These are phyloP conservation scores for Sinotaia quadrata DNA, from an alignment of 2,888 invertebrate species.

Conservation along the genomic window DNA sequence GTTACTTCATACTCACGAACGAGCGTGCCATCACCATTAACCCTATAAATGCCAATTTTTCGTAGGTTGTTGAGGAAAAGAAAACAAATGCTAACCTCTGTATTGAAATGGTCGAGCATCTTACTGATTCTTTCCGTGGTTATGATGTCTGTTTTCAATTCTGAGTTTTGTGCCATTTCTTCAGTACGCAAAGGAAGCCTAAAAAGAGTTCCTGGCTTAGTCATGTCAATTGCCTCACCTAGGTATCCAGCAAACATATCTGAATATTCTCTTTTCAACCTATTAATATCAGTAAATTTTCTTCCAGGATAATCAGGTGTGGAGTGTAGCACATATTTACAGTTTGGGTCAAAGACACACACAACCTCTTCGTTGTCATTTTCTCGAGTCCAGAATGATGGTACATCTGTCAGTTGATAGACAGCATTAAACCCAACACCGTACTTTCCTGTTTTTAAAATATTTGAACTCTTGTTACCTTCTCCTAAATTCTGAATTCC, in stretches of 20 bases:
- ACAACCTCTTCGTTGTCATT: conserved; percentile 39
- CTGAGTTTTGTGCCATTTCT: conserved; percentile 49
- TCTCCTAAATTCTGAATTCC: neutral
- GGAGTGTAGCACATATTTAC: conserved; percentile 43
- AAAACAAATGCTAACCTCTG: conserved; percentile 32
- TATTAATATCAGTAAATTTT: conserved; percentile 32
- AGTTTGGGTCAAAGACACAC: conserved; percentile 56
- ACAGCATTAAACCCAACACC: conserved; percentile 10
- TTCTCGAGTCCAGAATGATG: conserved; percentile 27
- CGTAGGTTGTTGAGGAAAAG: conserved; percentile 62
- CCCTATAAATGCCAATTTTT: conserved; percentile 31
- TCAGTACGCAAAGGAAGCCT: neutral
- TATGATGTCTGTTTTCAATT: conserved; percentile 45
- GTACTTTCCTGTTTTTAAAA: conserved; percentile 1
- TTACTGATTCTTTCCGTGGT: conserved; percentile 14
- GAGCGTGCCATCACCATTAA: conserved; percentile 30
- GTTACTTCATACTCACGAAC: conserved; percentile 33
- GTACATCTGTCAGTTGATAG: conserved; percentile 4
- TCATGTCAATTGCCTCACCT: conserved; percentile 39
- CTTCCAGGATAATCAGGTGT: conserved; percentile 45
- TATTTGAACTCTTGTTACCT: neutral
- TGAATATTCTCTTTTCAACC: conserved; percentile 39
- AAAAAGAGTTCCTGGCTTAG: neutral
- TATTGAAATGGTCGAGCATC: neutral
- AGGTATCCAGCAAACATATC: conserved; percentile 57